phyloP scores from a whole-genome alignment of 1,140 invertebrate species.

The Tetranychus cinnabarinus region DNA sequence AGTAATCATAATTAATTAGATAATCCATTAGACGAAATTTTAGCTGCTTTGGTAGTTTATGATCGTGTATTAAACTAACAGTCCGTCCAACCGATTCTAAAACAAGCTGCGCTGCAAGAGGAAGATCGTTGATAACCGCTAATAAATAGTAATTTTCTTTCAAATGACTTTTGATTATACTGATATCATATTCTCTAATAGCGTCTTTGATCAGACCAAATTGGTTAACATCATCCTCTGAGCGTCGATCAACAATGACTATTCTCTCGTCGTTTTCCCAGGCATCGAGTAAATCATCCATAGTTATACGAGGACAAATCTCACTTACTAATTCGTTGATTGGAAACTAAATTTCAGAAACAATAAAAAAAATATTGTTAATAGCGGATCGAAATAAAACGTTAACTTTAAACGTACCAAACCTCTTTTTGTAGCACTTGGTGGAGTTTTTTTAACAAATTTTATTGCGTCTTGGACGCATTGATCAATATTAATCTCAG shows the following conservation, averaged over 20 bases:
- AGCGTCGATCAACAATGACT: neutral
- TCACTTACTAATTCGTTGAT: constrained; percentile 41
- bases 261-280: constrained; percentile 20
- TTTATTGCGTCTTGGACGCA: constrained; percentile 68
- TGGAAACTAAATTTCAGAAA: constrained; percentile 39
- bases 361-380: neutral
- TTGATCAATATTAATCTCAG: constrained; percentile 84
- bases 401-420: neutral
- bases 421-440: constrained; percentile 21
- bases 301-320: constrained; percentile 53
- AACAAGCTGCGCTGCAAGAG: neutral
- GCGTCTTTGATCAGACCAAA: neutral
- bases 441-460: constrained; percentile 62
- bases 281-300: constrained; percentile 52
- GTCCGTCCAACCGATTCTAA: neutral
- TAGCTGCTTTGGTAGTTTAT: neutral
- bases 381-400: neutral
- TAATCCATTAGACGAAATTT: neutral
- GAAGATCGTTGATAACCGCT: neutral
- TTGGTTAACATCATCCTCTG: neutral
- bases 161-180: neutral
- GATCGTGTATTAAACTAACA: neutral
- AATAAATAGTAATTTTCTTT: neutral
- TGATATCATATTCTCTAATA: neutral
- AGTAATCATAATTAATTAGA: too few relatives aligned